Base-by-base conservation (phyloP, 1,140 invertebrate species). In the Leguminivora glycinivorella region DNA sequence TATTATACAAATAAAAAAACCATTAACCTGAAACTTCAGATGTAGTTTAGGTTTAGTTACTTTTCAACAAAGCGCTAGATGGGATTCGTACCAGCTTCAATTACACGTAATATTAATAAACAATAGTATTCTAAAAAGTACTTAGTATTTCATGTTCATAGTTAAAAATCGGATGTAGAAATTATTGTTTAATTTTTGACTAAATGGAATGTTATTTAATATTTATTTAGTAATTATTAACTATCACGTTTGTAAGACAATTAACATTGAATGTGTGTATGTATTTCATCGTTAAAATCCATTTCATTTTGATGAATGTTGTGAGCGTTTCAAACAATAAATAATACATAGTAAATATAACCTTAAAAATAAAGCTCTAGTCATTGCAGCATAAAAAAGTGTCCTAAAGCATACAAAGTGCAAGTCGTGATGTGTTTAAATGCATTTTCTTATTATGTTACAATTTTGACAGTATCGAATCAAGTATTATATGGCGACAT, bases 311-410 rank as follows among this genome's bases (percentile, higher is more conserved):
- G 75, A 52, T 75, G 67, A 74, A 74, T 68, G 58, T 70, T 74
- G 72, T 78, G 72, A 78, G 68, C 68, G 52, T 69, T 72, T 76
- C 67, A 26, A 72, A 72, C 70, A 70, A 71, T 73, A 52, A 52
- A 17, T 56, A 58, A 43, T 63, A 66, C 31, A 10, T 34, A 34
- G 31, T 56, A 24, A 60, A 71, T 72, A 31, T 72, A 68, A 63
- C 38, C 69, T 67, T 70, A 72, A 73, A 77, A 74, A 72, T 75
- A 73, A 76, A 78, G 77, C 79, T 89, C 87, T 89, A 89, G 87
- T 89, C 87, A 89, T 82, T 77, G 75, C 84, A 86, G 84, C 83
- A 87, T 89, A 87, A 83, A 68, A 69, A 38, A n/a, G 29, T 68
- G 56, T 58, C 34, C 47, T 69, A 69, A 52, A 56, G 56, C 17